Percentiles rank a stretch among this genome's conserved stretches.
These are phyloP conservation scores for Philaethria dido DNA, from an alignment of 2,888 invertebrate species.

Conservation along the genomic window DNA sequence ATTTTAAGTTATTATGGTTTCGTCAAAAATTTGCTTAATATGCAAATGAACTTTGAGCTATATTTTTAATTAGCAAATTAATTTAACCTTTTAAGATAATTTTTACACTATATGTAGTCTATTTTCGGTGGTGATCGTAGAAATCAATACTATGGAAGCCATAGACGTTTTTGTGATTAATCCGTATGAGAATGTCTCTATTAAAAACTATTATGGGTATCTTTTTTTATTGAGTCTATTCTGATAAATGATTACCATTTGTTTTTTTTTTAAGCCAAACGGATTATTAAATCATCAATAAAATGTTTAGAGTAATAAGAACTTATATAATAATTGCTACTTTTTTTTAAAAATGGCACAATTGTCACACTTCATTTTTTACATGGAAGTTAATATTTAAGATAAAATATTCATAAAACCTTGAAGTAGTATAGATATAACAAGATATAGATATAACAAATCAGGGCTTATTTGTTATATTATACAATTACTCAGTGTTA, in stretches of 20 bases:
- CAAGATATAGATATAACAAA: conserved; percentile 10
- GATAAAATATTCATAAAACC: conserved; percentile 9
- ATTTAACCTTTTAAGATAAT: background rate
- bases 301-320: background rate
- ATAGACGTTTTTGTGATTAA: background rate
- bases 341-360: background rate
- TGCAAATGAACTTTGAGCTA: too few relatives aligned
- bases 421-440: background rate
- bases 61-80: background rate
- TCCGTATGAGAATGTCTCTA: background rate
- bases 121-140: background rate
- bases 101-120: background rate
- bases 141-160: conserved; percentile 15
- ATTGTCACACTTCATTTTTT: background rate
- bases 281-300: background rate
- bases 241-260: background rate
- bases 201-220: background rate
- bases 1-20: too few relatives aligned
- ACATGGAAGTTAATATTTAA: background rate
- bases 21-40: too few relatives aligned
- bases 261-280: background rate
- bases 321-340: background rate
- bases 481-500: background rate
- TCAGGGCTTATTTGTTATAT: conserved; percentile 9
- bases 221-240: background rate